phyloP scores from a whole-genome alignment of 1,140 invertebrate species.

The Popillia japonica region DNA sequence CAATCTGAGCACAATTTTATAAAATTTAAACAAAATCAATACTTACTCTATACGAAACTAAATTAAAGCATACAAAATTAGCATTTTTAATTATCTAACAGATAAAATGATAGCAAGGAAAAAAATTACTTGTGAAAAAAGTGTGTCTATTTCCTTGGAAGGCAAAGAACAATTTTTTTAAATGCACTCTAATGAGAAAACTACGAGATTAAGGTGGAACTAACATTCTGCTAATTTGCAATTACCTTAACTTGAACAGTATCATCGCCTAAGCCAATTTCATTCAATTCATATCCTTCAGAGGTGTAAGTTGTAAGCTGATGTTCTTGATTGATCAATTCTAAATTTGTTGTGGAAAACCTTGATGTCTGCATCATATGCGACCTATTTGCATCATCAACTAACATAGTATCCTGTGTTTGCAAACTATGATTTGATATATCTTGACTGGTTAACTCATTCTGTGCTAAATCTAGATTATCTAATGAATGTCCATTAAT shows the following conservation, averaged over 20 bases:
- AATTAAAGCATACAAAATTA: no score
- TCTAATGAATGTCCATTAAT: slow-evolving; percentile 52
- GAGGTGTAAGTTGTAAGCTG: neutral
- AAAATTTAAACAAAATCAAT: no score
- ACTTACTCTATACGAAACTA: no score
- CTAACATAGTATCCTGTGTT: slow-evolving; percentile 47
- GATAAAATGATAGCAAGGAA: no score
- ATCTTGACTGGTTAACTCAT: slow-evolving; percentile 53
- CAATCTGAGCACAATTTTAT: no score
- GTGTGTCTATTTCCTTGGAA: no score
- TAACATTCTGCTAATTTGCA: neutral
- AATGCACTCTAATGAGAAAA: no score
- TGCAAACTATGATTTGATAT: slow-evolving; percentile 54
- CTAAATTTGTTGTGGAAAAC: slow-evolving; percentile 41
- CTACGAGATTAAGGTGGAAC: no score
- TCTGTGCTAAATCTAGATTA: slow-evolving; percentile 52
- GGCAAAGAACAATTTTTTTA: no score
- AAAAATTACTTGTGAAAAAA: no score
- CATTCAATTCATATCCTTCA: slow-evolving; percentile 19
- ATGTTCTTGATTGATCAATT: slow-evolving; percentile 38
- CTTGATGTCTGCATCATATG: slow-evolving; percentile 21
- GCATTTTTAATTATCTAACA: no score
- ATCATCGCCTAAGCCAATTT: neutral
- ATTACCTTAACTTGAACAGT: slow-evolving; percentile 26
- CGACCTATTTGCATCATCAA: slow-evolving; percentile 36